Evolutionary conservation across 2,888 invertebrate species (phyloP).

Genomic region (Agrochola lota): DNA sequence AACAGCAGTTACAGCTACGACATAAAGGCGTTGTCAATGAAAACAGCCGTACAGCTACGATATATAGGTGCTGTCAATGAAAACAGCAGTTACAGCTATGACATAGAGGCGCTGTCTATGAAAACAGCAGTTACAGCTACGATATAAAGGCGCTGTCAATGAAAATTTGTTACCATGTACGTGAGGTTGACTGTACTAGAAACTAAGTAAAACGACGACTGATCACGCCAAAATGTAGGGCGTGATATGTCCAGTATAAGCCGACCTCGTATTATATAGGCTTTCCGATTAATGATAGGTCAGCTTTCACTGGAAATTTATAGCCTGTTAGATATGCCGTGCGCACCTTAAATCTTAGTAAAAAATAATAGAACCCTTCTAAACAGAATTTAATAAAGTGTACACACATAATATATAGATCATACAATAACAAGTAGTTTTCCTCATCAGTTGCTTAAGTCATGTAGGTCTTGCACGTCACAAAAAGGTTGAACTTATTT

Average conservation of each 20-base stretch:
- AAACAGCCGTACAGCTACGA: neutral
- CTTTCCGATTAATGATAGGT: neutral
- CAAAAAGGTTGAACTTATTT: constrained; percentile 42
- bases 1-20: neutral
- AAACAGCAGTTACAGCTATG: neutral
- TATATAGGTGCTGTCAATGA: neutral
- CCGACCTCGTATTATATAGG: neutral
- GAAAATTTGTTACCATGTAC: neutral
- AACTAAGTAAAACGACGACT: neutral
- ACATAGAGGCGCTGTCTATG: neutral
- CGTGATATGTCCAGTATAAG: neutral
- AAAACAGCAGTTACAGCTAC: neutral
- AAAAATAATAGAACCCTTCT: neutral
- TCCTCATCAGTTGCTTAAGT: constrained; percentile 29
- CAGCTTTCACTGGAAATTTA: neutral
- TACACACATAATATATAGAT: neutral
- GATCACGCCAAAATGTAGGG: neutral
- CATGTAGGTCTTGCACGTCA: constrained; percentile 11
- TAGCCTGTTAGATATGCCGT: neutral
- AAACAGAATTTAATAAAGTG: neutral
- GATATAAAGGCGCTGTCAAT: neutral
- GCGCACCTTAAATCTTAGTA: neutral
- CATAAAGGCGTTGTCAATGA: neutral
- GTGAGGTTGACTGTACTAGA: neutral
- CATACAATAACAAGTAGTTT: constrained; percentile 40